phyloP scores from a whole-genome alignment of 2,797 vertebrate genomes.

The Lepilemur septentrionalis region DNA sequence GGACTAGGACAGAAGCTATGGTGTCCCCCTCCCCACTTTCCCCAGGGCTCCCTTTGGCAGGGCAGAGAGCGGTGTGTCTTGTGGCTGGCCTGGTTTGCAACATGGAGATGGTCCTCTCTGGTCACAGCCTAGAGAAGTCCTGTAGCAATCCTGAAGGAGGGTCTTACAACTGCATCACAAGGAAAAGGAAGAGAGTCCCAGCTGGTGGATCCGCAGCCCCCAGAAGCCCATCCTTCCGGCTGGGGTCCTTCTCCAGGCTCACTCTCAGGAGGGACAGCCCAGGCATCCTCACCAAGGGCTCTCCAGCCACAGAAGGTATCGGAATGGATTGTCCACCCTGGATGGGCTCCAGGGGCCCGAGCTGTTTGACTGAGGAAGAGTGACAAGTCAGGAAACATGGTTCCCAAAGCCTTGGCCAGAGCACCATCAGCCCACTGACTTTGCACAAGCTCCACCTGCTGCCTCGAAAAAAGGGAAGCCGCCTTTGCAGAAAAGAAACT shows the following conservation, averaged over 20 bases:
- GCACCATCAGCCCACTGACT: not conserved
- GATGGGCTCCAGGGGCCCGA: not conserved
- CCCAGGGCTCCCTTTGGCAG: not conserved
- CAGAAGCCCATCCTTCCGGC: not conserved
- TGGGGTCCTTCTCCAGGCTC: not conserved
- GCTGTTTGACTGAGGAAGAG: not conserved
- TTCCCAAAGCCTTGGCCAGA: not conserved
- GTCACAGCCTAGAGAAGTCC: not conserved
- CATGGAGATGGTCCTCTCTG: not conserved
- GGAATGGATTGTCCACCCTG: not conserved
- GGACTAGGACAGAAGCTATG: not conserved
- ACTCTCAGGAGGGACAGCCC: not conserved
- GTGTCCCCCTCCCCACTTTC: no score
- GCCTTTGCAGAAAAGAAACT: not conserved
- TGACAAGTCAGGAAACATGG: not conserved
- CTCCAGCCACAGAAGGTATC: not conserved
- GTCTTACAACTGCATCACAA: not conserved
- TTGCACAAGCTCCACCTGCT: not conserved
- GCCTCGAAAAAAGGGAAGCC: not conserved
- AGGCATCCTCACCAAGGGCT: not conserved
- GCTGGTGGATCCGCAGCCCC: no score
- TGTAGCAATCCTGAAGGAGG: not conserved
- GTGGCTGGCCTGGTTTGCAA: not conserved
- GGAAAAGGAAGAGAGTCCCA: not conserved
- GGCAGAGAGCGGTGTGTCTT: not conserved